A percentile compares a stretch with the other conserved stretches of the same genome.
These are phyloP conservation scores for Prionailurus viverrinus DNA, from an alignment of 2,113 vertebrate species.

Conservation along the genomic window DNA sequence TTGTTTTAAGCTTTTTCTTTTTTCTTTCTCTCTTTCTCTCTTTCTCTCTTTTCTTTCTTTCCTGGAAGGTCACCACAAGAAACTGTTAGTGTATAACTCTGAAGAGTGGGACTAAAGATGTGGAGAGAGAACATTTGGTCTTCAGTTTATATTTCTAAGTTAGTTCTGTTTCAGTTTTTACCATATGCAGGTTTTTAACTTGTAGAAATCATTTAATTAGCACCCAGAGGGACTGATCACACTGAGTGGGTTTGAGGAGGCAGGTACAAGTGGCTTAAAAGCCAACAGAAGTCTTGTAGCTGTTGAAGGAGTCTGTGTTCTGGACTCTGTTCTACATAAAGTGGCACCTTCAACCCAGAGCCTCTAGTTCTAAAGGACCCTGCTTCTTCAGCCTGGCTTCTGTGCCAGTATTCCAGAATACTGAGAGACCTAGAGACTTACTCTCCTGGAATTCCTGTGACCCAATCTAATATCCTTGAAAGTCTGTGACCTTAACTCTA, in stretches of 20 bases:
- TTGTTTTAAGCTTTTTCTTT: not conserved
- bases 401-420: not conserved
- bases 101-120: not conserved
- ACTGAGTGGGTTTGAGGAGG: not conserved
- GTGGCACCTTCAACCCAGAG: not conserved
- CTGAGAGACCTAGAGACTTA: not conserved
- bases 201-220: not conserved
- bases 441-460: slow-evolving; percentile 3
- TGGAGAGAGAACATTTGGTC: not conserved
- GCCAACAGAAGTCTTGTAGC: not conserved
- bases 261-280: not conserved
- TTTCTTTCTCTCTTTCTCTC: not conserved
- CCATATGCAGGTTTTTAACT: not conserved
- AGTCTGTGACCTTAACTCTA: not conserved
- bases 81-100: not conserved
- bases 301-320: not conserved
- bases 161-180: not conserved
- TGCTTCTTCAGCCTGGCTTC: not conserved
- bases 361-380: not conserved
- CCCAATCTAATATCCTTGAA: not conserved
- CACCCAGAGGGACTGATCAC: not conserved
- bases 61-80: not conserved
- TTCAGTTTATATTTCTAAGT: not conserved
- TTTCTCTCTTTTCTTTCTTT: not conserved
- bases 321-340: not conserved